phyloP scores from a whole-genome alignment of 2,888 invertebrate species.

The Leucania comma region DNA sequence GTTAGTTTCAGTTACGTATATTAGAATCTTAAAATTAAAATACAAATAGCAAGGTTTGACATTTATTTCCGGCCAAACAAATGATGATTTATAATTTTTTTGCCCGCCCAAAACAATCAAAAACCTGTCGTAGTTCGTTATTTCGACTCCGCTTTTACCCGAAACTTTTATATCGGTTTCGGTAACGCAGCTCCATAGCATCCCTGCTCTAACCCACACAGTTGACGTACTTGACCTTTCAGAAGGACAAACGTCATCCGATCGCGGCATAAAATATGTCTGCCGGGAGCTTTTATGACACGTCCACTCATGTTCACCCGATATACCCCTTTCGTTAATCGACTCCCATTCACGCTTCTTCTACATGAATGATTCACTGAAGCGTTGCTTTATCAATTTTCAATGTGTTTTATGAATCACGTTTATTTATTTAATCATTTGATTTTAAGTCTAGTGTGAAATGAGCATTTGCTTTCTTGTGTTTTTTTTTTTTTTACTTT shows the following conservation, averaged over 20 bases:
- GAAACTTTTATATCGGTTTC: no score
- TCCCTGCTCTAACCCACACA: neutral
- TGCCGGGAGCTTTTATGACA: constrained; percentile 1
- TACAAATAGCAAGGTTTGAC: no score
- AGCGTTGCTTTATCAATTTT: constrained; percentile 11
- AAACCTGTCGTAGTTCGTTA: no score
- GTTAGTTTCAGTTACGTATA: no score
- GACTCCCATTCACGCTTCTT: constrained; percentile 31
- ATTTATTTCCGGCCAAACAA: no score
- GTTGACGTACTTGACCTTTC: constrained; percentile 35
- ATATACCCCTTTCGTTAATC: constrained; percentile 41
- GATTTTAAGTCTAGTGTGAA: neutral
- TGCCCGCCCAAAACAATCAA: no score
- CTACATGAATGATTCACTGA: constrained; percentile 8
- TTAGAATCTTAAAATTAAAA: no score
- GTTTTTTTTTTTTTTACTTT: neutral
- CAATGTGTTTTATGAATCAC: neutral
- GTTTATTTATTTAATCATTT: neutral
- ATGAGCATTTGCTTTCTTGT: neutral
- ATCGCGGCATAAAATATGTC: constrained; percentile 15
- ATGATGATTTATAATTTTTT: no score
- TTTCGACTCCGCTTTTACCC: no score
- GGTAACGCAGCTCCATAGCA: no score
- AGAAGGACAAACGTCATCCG: constrained; percentile 29
- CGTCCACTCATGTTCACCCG: constrained; percentile 27